These are phyloP conservation scores for Marasmarcha lunaedactyla DNA, from an alignment of 2,888 invertebrate genomes.

Conservation along the genomic window DNA sequence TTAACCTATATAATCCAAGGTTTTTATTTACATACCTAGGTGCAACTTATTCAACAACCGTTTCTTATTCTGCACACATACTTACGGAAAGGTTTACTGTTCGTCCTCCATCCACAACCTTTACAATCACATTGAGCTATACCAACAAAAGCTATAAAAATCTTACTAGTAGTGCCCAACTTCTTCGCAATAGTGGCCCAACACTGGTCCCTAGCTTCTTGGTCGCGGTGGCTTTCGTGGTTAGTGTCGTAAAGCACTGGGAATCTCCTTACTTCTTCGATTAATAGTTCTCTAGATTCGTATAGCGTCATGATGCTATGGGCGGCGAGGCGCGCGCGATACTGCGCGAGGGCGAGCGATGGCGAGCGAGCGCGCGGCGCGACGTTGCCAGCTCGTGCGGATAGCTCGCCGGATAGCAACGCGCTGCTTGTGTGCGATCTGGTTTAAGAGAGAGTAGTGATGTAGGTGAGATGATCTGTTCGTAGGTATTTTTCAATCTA, in stretches of 20 bases:
- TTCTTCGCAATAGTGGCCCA: slow-evolving; percentile 54
- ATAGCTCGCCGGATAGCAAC: not conserved
- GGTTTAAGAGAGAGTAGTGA: not conserved
- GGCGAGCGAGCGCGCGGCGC: slow-evolving; percentile 4
- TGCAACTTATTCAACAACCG: too few relatives aligned
- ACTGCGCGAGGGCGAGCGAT: slow-evolving; percentile 31
- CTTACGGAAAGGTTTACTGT: too few relatives aligned
- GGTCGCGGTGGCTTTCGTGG: slow-evolving; percentile 53
- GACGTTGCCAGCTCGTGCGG: slow-evolving; percentile 18
- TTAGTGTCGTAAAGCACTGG: slow-evolving; percentile 57
- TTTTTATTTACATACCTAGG: too few relatives aligned
- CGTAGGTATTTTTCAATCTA: too few relatives aligned
- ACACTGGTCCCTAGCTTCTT: slow-evolving; percentile 51
- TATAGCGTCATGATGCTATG: slow-evolving; percentile 25
- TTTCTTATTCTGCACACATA: too few relatives aligned
- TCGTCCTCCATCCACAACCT: too few relatives aligned
- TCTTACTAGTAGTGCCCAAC: slow-evolving; percentile 47
- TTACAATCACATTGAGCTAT: too few relatives aligned
- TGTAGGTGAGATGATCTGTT: too few relatives aligned
- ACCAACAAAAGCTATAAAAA: slow-evolving; percentile 7
- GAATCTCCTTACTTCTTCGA: slow-evolving; percentile 54
- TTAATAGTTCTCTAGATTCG: slow-evolving; percentile 42
- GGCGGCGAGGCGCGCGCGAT: slow-evolving; percentile 36
- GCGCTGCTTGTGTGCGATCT: not conserved
- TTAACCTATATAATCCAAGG: too few relatives aligned